Evolutionary conservation across 2,113 vertebrate genomes (phyloP).

Genomic region (Spea multiplicata): DNA sequence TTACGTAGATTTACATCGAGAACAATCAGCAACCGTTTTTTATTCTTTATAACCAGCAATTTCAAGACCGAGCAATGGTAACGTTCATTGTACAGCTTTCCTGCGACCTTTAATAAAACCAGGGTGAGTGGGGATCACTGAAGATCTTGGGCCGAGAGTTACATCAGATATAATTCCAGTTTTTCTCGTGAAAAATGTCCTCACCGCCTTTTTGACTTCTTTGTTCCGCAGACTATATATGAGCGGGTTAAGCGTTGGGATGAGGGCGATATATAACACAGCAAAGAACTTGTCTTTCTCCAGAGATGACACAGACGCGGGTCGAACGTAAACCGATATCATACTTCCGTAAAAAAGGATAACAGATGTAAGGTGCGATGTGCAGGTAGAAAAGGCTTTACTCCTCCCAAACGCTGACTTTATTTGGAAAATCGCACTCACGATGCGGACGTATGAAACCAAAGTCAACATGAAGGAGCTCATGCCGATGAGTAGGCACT

Average conservation of each 20-base stretch:
- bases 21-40: no score
- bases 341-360: slow-evolving; percentile 31
- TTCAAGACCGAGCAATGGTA: no score
- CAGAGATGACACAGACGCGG: slow-evolving; percentile 13
- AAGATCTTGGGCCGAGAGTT: no score
- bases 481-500: slow-evolving; percentile 8
- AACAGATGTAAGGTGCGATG: slow-evolving; percentile 28
- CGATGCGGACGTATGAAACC: slow-evolving; percentile 23
- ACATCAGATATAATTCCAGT: no score
- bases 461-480: slow-evolving; percentile 25
- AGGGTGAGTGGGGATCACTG: no score
- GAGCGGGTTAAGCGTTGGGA: slow-evolving; percentile 24
- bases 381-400: slow-evolving; percentile 39
- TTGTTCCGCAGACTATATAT: slow-evolving; percentile 40
- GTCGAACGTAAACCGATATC: slow-evolving; percentile 28
- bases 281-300: slow-evolving; percentile 19
- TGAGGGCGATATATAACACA: slow-evolving; percentile 19
- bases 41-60: no score
- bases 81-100: no score
- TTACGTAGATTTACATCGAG: no score
- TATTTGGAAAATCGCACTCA: slow-evolving; percentile 5
- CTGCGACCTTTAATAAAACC: no score
- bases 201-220: slow-evolving; percentile 25
- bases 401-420: slow-evolving; percentile 17
- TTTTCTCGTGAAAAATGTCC: neutral